Conservation (phyloP, 2,113 vertebrate genomes). For the Elachura formosa region DNA sequence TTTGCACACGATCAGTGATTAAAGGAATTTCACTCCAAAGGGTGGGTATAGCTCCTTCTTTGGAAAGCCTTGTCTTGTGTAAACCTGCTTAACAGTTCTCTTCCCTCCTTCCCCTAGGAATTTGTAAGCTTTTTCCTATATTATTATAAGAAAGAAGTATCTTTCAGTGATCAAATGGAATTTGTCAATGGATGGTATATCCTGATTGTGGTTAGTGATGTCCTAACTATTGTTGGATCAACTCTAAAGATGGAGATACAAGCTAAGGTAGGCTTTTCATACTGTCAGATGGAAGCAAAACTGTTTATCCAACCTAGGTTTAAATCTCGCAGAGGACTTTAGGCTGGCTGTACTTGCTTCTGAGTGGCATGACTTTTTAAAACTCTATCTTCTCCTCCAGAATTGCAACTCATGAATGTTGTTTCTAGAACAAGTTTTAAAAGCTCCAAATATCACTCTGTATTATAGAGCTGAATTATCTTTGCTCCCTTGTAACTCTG, state of each 20-base stretch:
- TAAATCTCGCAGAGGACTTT: not conserved
- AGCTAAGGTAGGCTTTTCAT: slow-evolving; percentile 78
- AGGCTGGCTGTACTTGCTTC: not conserved
- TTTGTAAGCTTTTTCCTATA: slow-evolving; percentile 80
- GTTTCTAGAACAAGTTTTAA: not conserved
- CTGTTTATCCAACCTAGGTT: not conserved
- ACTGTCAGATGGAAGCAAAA: not conserved
- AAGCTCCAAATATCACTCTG: not conserved
- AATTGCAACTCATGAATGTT: not conserved
- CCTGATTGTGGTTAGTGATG: slow-evolving; percentile 86
- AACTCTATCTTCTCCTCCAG: not conserved
- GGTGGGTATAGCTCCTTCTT: slow-evolving; percentile 70
- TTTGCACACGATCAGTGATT: slow-evolving; percentile 83
- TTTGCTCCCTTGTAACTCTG: not conserved
- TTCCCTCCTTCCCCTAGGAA: slow-evolving; percentile 73
- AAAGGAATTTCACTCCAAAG: slow-evolving; percentile 84
- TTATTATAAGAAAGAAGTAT: slow-evolving; percentile 79
- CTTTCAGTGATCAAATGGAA: slow-evolving; percentile 85
- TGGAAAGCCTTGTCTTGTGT: not conserved
- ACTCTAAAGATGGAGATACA: slow-evolving; percentile 93
- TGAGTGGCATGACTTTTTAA: not conserved
- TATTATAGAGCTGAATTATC: not conserved
- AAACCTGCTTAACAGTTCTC: not conserved
- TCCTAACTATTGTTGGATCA: slow-evolving; percentile 84
- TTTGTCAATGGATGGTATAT: slow-evolving; percentile 96